These are phyloP conservation scores for Poecilia wingei DNA, from an alignment of 2,797 vertebrate species.

Conservation along the genomic window DNA sequence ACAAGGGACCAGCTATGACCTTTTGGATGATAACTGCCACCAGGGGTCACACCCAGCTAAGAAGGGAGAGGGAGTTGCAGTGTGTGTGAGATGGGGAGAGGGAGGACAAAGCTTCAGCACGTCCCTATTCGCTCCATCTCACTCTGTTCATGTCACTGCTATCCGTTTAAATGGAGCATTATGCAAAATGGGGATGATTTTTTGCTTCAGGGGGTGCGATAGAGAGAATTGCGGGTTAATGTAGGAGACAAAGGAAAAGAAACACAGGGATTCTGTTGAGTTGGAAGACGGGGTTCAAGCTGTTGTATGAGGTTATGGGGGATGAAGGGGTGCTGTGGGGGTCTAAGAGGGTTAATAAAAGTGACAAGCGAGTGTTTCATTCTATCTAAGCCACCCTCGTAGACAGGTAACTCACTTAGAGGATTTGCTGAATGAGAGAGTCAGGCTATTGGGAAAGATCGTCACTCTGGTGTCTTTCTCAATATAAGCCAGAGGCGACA, in stretches of 20 bases:
- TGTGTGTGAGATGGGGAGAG: constrained; percentile 23
- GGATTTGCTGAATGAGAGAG: constrained; percentile 72
- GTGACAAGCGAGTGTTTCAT: constrained; percentile 83
- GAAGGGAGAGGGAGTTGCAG: constrained; percentile 29
- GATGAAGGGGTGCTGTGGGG: constrained; percentile 19
- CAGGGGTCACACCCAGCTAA: constrained; percentile 57
- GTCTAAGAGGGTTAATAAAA: constrained; percentile 79
- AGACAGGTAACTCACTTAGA: constrained; percentile 83
- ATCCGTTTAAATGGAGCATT: constrained; percentile 77
- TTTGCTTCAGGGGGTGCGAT: constrained; percentile 73
- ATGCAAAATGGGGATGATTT: constrained; percentile 79
- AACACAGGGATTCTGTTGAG: constrained; percentile 56
- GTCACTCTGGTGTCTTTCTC: constrained; percentile 77
- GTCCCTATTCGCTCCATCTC: constrained; percentile 51
- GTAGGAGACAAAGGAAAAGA: constrained; percentile 59
- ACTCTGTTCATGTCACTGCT: constrained; percentile 65
- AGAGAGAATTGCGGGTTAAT: constrained; percentile 70
- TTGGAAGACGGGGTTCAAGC: constrained; percentile 45
- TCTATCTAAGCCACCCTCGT: constrained; percentile 77
- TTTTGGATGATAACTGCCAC: constrained; percentile 74
- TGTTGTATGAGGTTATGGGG: constrained; percentile 44
- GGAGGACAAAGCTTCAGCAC: constrained; percentile 54
- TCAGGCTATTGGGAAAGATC: constrained; percentile 67
- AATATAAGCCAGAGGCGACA: constrained; percentile 79
- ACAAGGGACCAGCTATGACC: constrained; percentile 66